Evolutionary conservation across 2,797 vertebrate genomes (phyloP).

Genomic region (Gymnothorax javanicus): DNA sequence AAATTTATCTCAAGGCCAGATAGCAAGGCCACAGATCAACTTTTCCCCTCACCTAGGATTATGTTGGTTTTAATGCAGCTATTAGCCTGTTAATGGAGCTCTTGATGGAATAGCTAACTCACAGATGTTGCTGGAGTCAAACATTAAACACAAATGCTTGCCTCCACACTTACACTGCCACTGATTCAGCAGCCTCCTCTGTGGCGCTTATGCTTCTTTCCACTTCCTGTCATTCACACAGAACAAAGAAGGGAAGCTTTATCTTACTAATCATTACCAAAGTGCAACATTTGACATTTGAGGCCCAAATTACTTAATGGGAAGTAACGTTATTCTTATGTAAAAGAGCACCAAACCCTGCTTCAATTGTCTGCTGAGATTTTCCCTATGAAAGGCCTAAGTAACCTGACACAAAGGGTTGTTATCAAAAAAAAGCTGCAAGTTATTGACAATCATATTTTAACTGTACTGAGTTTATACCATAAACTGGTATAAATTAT

Average conservation of each 20-base stretch:
- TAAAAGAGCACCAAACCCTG: conserved; percentile 6
- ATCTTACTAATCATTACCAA: neutral
- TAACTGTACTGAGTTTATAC: neutral
- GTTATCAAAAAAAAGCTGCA: neutral
- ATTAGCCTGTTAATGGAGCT: conserved; percentile 1
- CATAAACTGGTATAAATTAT: neutral
- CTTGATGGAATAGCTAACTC: neutral
- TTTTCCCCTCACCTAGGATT: neutral
- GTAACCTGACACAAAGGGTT: neutral
- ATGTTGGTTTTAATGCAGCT: conserved; percentile 8
- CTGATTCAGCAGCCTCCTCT: neutral
- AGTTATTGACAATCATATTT: neutral
- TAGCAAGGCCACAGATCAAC: neutral
- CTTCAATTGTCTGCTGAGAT: neutral
- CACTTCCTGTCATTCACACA: neutral
- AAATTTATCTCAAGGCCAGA: neutral
- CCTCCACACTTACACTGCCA: neutral
- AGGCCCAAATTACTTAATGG: conserved; percentile 13
- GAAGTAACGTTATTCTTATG: neutral
- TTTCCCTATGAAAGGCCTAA: neutral
- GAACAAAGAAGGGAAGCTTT: neutral
- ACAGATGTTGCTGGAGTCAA: neutral
- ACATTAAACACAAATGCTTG: neutral
- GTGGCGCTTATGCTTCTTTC: neutral
- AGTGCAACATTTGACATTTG: conserved; percentile 1